Evolutionary conservation across 2,113 vertebrate genomes (phyloP).

Genomic region (Cynocephalus volans): DNA sequence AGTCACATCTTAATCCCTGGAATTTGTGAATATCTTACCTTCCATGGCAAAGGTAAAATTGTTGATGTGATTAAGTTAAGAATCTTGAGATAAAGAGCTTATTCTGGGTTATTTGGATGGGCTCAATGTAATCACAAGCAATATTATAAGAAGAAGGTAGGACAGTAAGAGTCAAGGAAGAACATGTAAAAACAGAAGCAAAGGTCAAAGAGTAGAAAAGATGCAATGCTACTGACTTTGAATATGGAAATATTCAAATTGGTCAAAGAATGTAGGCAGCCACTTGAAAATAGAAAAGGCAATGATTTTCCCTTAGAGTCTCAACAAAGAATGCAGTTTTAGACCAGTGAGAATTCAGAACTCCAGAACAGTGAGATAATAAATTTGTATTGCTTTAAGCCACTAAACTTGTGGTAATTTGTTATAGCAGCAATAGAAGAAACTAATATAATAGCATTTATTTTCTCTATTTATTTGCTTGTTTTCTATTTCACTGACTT

Average conservation of each 20-base stretch:
- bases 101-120: neutral
- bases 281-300: neutral
- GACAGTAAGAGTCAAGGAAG: neutral
- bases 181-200: neutral
- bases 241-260: neutral
- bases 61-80: neutral
- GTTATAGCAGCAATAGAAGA: neutral
- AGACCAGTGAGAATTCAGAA: too few species aligned
- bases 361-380: too few species aligned
- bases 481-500: neutral
- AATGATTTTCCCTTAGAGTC: neutral
- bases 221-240: neutral
- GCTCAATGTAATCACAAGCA: neutral
- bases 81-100: neutral
- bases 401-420: too few species aligned
- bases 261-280: neutral
- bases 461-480: neutral
- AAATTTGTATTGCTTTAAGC: too few species aligned
- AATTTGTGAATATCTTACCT: neutral
- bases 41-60: neutral
- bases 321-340: neutral
- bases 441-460: neutral
- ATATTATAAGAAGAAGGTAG: neutral
- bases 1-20: neutral
- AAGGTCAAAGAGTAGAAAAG: neutral